These are phyloP conservation scores for Urocitellus parryii DNA, from an alignment of 2,113 vertebrate genomes.

Conservation along the genomic window DNA sequence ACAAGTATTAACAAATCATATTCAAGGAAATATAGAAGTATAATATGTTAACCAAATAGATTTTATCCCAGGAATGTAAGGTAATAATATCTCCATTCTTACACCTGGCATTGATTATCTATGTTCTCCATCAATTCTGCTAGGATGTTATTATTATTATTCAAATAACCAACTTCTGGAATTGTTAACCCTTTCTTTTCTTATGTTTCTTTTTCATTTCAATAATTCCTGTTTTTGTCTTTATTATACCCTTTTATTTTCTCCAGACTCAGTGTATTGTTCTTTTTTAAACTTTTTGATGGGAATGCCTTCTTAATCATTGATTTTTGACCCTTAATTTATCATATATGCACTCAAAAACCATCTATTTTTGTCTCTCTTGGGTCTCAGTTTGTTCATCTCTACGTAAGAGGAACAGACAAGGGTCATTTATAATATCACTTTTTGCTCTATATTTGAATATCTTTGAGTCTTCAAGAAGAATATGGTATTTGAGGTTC, in stretches of 20 bases:
- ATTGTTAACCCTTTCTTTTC: background rate
- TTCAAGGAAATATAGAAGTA: background rate
- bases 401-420: background rate
- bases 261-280: background rate
- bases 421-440: background rate
- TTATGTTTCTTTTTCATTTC: slow-evolving; percentile 37
- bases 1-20: background rate
- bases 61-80: background rate
- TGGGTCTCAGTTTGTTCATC: background rate
- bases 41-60: background rate
- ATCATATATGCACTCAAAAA: background rate
- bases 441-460: background rate
- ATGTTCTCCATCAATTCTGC: background rate
- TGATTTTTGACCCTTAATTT: slow-evolving; percentile 21
- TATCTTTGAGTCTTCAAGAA: slow-evolving; percentile 11
- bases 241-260: background rate
- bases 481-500: background rate
- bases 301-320: background rate
- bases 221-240: slow-evolving; percentile 1
- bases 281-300: slow-evolving; percentile 8
- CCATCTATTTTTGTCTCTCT: background rate
- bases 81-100: background rate
- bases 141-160: background rate
- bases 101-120: background rate
- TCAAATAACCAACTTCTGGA: background rate